A percentile compares a stretch with the other conserved stretches of the same genome.
Evolutionary conservation across 2,113 vertebrate species (phyloP).

Genomic region (Aegotheles bennettii): DNA sequence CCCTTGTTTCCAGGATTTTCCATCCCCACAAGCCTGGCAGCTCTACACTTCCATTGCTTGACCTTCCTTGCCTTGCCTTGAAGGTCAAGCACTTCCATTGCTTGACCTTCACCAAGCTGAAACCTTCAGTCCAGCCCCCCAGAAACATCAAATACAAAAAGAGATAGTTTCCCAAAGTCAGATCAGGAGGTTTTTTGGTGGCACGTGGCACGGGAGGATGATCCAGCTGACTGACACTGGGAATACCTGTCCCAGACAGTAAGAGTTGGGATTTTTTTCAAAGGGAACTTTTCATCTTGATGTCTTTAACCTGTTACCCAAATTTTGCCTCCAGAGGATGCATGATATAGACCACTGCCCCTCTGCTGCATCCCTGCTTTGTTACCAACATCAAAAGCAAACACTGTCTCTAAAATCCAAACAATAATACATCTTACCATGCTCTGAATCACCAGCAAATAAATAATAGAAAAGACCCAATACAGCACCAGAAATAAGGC

Average conservation of each 20-base stretch:
- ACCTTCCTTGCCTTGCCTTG: background rate
- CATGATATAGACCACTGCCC: background rate
- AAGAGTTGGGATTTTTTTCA: background rate
- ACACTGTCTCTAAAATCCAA: background rate
- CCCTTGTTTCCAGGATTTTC: background rate
- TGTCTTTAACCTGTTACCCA: background rate
- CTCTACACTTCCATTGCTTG: background rate
- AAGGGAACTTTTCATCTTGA: background rate
- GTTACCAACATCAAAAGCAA: background rate
- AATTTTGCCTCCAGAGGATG: background rate
- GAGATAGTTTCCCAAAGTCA: background rate
- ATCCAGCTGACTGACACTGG: background rate
- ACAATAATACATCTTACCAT: background rate
- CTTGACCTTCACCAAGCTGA: background rate
- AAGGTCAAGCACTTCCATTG: too few relatives aligned
- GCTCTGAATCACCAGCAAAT: background rate
- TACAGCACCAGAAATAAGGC: background rate
- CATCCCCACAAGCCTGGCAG: background rate
- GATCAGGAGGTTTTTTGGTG: background rate
- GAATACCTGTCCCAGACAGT: background rate
- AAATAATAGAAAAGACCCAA: background rate
- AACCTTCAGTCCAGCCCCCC: background rate
- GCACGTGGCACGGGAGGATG: accelerated
- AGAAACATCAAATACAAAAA: background rate
- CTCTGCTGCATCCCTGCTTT: background rate